Base-by-base conservation (phyloP, 2,113 vertebrate species). In the Uria lomvia region DNA sequence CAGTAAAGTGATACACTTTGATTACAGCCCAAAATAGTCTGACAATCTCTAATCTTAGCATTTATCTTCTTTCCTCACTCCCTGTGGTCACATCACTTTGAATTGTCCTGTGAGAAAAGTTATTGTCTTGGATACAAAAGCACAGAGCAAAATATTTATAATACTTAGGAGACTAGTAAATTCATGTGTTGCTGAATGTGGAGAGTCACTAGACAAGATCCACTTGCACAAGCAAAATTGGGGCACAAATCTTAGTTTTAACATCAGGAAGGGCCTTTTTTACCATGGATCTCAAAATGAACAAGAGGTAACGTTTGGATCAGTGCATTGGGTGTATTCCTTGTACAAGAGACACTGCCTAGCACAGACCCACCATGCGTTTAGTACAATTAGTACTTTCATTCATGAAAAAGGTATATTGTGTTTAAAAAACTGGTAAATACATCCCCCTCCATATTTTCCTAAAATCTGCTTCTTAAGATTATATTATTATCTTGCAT, bases 41-140 rank as follows among this genome's bases (percentile, higher is more conserved):
- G 67, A 91, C 42, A 71, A 80, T 50, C 55, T 86, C 75, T 86
- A 55, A 88, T 74, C 63, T 92, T 73, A 74, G 21, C 55, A 63
- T 92, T 94, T 95, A 53, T 79, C 66, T 93, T 66, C 71, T 88
- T 59, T 94, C 71, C 22, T 58, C 87, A 62, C 55, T 92, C 92
- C 85, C 85, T 88, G 74, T 76, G 53, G 85, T 73, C 74, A 72
- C 53, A 92, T 90, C 66, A 45, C 43, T 90, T 90, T 47, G 53
- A 96, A 27, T 42, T 73, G 72, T 66, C 59, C 63, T 74, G 50
- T 77, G 91, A 84, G 86, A 92, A 80, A 95, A 92, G 67, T 84
- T 76, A 74, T n/a, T 92, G 76, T 94, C 55, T 91, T 86, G 68
- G 63, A 89, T 67, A 63, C 63, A 86, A 91, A 84, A 81, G 83